Conservation (phyloP, 2,113 vertebrate species). For the Tachysurus fulvidraco region DNA sequence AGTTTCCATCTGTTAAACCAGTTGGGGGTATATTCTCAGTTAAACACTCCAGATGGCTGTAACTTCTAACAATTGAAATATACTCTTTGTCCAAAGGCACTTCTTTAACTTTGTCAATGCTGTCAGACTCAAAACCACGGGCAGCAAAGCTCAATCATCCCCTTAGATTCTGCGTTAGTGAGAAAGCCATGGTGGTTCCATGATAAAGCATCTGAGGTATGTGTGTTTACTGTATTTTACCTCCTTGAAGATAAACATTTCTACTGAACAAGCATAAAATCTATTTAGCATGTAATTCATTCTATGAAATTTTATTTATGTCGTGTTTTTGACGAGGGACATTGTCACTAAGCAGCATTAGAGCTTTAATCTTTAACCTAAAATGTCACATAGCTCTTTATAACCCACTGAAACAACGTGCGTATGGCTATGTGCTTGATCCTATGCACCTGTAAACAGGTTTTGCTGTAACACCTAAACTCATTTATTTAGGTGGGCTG, state of each 20-base stretch:
- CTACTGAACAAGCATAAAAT: not conserved
- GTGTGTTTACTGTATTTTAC: not conserved
- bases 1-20: conserved; percentile 5
- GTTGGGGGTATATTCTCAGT: not conserved
- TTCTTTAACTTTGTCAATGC: not conserved
- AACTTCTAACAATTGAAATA: not conserved
- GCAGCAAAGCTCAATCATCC: not conserved
- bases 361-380: too few species aligned
- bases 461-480: too few species aligned
- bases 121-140: not conserved
- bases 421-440: too few species aligned
- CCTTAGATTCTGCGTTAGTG: not conserved
- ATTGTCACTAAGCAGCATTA: too few species aligned
- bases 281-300: not conserved
- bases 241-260: not conserved
- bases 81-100: not conserved
- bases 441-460: too few species aligned
- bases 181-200: not conserved
- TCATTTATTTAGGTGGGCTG: too few species aligned
- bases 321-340: not conserved
- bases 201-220: not conserved
- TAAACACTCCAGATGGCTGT: not conserved
- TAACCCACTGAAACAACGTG: too few species aligned
- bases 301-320: not conserved
- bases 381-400: too few species aligned